phyloP scores from a whole-genome alignment of 64 coral and sea anemone genomes.

The Anthopleura sola region DNA sequence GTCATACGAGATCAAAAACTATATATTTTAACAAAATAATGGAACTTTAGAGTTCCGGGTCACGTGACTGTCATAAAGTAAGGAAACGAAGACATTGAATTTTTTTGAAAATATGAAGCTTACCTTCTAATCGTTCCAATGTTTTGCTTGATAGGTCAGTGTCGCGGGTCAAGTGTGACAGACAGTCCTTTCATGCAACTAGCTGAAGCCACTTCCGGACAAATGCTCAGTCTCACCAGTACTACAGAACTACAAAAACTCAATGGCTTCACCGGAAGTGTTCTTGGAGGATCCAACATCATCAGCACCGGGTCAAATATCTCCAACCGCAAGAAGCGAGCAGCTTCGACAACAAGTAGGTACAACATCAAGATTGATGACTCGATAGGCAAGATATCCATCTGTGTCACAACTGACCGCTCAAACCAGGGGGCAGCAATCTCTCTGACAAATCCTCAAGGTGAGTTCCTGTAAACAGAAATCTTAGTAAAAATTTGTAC shows the following conservation, averaged over 20 bases:
- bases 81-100: no score
- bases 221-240: conserved; percentile 41
- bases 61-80: no score
- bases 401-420: conserved; percentile 28
- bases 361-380: conserved; percentile 50
- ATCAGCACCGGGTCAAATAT: conserved; percentile 53
- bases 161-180: background rate
- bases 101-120: background rate
- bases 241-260: conserved; percentile 55
- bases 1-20: no score
- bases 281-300: conserved; percentile 59
- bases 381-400: conserved; percentile 37
- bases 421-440: background rate
- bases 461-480: background rate
- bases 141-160: background rate
- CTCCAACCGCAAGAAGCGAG: conserved; percentile 42
- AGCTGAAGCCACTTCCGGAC: conserved; percentile 59
- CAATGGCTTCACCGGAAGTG: conserved; percentile 42
- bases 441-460: background rate
- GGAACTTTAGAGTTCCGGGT: no score
- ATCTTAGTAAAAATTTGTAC: background rate
- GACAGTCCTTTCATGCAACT: conserved; percentile 35
- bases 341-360: background rate
- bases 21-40: no score
- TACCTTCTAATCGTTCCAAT: background rate